phyloP scores from a whole-genome alignment of 2,797 vertebrate species.

The Ficedula albicollis region DNA sequence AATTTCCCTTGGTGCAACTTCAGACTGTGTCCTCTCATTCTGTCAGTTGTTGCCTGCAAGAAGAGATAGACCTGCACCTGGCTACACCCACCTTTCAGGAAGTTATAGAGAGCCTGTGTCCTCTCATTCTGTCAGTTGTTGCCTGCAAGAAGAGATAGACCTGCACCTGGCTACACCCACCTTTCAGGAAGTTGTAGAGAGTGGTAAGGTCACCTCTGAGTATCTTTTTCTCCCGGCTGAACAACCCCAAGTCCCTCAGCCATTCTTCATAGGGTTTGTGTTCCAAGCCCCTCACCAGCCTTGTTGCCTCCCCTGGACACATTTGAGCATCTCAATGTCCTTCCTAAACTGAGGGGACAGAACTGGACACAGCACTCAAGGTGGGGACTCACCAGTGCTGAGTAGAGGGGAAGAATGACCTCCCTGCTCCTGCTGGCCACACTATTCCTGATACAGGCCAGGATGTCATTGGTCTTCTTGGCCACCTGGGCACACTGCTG shows the following conservation, averaged over 20 bases:
- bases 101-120: no score
- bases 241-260: background rate
- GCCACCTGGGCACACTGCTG: no score
- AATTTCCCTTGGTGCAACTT: background rate
- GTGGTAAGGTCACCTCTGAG: background rate
- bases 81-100: background rate
- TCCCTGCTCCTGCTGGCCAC: background rate
- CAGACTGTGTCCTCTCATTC: background rate
- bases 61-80: fast-evolving
- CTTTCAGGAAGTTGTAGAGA: background rate
- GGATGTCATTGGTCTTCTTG: no score
- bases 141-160: fast-evolving
- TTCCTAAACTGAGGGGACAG: background rate
- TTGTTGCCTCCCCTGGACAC: fast-evolving
- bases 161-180: background rate
- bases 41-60: background rate
- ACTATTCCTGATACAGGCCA: no score
- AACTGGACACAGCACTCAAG: background rate
- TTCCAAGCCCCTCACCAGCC: background rate
- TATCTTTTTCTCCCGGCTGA: background rate
- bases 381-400: fast-evolving
- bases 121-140: background rate
- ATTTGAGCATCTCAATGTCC: fast-evolving
- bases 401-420: no score
- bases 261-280: fast-evolving